Evolutionary conservation across 1,140 invertebrate species (phyloP), one percentile per base, ranked within the genome.

Genomic region (Zaprionus davidi): DNA sequence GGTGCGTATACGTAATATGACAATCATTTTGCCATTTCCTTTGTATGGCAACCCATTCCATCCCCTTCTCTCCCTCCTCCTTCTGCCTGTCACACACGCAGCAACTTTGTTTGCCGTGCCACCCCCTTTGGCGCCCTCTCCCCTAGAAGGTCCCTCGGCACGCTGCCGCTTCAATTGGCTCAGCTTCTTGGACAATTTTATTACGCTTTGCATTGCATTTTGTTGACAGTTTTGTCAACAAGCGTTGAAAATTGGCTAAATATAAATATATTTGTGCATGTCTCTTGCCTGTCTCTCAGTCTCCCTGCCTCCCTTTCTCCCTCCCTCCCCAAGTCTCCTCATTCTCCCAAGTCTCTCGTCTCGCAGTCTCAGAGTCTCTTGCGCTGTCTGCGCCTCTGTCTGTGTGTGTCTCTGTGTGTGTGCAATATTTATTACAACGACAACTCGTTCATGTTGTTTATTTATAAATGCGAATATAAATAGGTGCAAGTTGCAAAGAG

Each of bases 211-310:
- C 85, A 81, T 79, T 90, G 81, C 83, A 88, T 90, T 91, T 91
- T 88, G 88, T 91, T 91, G 88, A 91, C 88, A 91, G 88, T 91
- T 91, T 91, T 91, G 88, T 91, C 88, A 91, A 91, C 88, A 91
- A 91, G 88, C 88, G 88, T 91, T 91, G 84, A 91, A 91, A 91
- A 91, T 91, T 91, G 88, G 88, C 88, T 91, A 91, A 91, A 91
- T 91, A 91, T 91, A 91, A 91, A 88, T 90, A 79, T 85, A 85
- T 88, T 74, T 71, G 71, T 76, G 72, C 68, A 76, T 78, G 81
- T 81, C 70, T 78, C 55, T 26, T 49, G 56, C 20, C 64, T 34
- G 65, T 67, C 56, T 53, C 31, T n/a, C 36, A 57, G 13, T 26
- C 53, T 31, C 53, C 41, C 46, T 22, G 28, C 28, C 41, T 53